Evolutionary conservation across 2,888 invertebrate genomes (phyloP).

Genomic region (Asteroscopus sphinx): DNA sequence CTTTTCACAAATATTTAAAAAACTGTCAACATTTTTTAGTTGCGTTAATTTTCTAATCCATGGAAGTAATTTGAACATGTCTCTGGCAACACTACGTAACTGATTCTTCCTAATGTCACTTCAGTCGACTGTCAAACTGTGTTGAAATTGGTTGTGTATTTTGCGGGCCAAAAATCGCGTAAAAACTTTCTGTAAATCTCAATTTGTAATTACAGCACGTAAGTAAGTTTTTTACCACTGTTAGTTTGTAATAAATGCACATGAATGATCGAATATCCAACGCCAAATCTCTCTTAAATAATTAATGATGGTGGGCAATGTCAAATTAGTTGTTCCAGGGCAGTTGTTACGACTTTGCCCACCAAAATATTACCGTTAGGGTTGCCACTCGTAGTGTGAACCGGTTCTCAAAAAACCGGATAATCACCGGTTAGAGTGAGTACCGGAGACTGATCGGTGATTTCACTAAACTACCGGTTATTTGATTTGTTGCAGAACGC

Average conservation of each 20-base stretch:
- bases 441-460: too few species aligned
- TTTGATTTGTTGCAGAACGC: too few species aligned
- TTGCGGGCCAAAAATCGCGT: conserved; percentile 12
- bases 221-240: conserved; percentile 17
- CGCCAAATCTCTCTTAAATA: conserved; percentile 6
- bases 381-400: too few species aligned
- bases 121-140: conserved; percentile 11
- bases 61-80: conserved; percentile 10
- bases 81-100: conserved; percentile 14
- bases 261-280: conserved; percentile 3
- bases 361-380: too few species aligned
- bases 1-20: too few species aligned
- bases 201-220: conserved; percentile 13
- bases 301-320: conserved; percentile 9
- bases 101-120: conserved; percentile 7
- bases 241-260: conserved; percentile 8
- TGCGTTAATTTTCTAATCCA: conserved; percentile 7
- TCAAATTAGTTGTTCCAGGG: background rate
- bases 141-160: conserved; percentile 19
- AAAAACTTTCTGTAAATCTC: conserved; percentile 3
- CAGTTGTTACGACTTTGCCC: too few species aligned
- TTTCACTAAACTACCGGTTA: too few species aligned
- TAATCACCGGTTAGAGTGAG: too few species aligned
- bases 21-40: conserved; percentile 6
- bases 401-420: too few species aligned